Evolutionary conservation across 2,888 invertebrate genomes (phyloP).

Genomic region (Chromoteleia sp.): DNA sequence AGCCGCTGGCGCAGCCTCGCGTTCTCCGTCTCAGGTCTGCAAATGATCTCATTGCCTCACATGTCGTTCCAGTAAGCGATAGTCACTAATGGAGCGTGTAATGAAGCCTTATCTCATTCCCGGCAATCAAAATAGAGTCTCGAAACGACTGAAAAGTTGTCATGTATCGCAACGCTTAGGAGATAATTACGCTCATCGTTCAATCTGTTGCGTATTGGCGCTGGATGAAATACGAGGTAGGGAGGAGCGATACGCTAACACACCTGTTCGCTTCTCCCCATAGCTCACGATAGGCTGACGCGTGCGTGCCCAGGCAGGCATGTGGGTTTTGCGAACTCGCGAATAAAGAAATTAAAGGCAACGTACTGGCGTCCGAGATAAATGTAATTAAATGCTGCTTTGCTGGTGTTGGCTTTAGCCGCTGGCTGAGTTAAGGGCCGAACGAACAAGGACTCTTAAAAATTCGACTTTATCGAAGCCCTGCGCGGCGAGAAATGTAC

Average conservation of each 20-base stretch:
- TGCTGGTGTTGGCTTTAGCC: conserved; percentile 22
- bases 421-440: conserved; percentile 23
- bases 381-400: conserved; percentile 60
- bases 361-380: conserved; percentile 38
- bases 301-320: conserved; percentile 56
- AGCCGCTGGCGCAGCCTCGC: conserved; percentile 18
- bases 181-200: conserved; percentile 68
- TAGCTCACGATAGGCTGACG: conserved; percentile 60
- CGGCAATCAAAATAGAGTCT: conserved; percentile 61
- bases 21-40: conserved; percentile 33
- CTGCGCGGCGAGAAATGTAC: too few relatives aligned
- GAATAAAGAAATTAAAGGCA: conserved; percentile 63
- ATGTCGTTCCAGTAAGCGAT: conserved; percentile 59
- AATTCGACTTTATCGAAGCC: too few relatives aligned
- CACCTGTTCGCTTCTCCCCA: conserved; percentile 57
- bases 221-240: conserved; percentile 45
- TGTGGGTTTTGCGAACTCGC: conserved; percentile 52
- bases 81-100: conserved; percentile 67
- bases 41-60: conserved; percentile 67
- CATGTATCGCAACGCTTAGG: conserved; percentile 63
- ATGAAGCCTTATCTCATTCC: conserved; percentile 63
- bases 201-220: conserved; percentile 59
- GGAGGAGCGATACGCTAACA: conserved; percentile 57
- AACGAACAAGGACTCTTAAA: too few relatives aligned
- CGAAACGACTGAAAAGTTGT: conserved; percentile 66